These are phyloP conservation scores for Thecocarcelia acutangulata DNA, from an alignment of 2,888 invertebrate species.

Conservation along the genomic window DNA sequence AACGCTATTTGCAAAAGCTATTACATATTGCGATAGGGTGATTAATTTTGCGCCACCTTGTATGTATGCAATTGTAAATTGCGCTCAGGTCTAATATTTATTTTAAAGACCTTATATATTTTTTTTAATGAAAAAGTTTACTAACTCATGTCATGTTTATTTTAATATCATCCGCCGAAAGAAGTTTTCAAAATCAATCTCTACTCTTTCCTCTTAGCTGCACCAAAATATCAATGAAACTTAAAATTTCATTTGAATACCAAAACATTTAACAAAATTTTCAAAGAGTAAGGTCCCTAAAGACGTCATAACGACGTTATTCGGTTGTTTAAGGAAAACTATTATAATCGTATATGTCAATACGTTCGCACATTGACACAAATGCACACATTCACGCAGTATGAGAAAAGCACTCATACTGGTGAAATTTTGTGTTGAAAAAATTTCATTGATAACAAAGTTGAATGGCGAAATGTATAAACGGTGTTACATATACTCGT, in stretches of 20 bases:
- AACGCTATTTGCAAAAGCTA: no score
- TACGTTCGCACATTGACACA: neutral
- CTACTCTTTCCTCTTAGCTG: neutral
- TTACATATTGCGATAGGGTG: no score
- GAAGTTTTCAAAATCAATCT: neutral
- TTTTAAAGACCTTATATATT: no score
- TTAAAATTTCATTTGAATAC: neutral
- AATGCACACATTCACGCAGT: neutral
- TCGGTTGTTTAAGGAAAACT: constrained; percentile 15
- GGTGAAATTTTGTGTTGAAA: neutral
- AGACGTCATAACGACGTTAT: constrained; percentile 56
- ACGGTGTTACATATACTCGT: neutral
- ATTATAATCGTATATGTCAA: neutral
- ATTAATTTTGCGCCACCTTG: no score
- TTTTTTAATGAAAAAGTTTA: no score
- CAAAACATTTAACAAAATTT: neutral
- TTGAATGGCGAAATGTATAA: neutral
- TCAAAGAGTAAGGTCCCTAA: constrained; percentile 47
- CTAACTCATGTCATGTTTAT: no score
- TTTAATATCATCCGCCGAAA: no score
- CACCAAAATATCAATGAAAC: constrained; percentile 23
- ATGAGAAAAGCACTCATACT: neutral
- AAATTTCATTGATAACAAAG: constrained; percentile 35
- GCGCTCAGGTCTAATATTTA: no score
- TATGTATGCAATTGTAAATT: no score